Conservation (phyloP, 2,888 invertebrate genomes). For the Tanytarsus gracilentus region DNA sequence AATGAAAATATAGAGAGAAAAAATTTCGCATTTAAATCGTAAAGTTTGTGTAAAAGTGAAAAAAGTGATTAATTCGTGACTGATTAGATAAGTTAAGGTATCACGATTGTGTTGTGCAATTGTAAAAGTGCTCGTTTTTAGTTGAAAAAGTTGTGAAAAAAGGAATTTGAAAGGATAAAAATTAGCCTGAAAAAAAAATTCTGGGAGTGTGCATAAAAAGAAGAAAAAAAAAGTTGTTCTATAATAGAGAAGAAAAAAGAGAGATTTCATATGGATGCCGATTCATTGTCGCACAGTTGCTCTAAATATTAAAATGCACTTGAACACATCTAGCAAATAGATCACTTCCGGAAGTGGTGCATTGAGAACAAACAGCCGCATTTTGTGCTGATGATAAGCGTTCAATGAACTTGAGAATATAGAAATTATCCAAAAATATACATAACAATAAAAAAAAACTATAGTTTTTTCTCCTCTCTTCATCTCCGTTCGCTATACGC, state of each 20-base stretch:
- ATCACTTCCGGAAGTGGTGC: slow-evolving; percentile 12
- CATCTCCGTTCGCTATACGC: background rate
- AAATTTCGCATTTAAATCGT: background rate
- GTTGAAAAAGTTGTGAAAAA: background rate
- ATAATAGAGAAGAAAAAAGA: background rate
- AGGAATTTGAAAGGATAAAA: background rate
- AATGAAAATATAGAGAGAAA: too few species aligned
- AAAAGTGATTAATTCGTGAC: slow-evolving; percentile 12
- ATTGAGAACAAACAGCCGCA: background rate
- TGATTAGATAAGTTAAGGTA: slow-evolving; percentile 16
- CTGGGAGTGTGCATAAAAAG: background rate
- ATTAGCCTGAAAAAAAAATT: background rate
- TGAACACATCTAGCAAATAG: background rate
- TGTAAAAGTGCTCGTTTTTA: background rate
- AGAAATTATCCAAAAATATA: slow-evolving; percentile 20
- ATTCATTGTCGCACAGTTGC: slow-evolving; percentile 5
- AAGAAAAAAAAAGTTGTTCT: background rate
- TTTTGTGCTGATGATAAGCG: slow-evolving; percentile 10
- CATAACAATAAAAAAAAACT: background rate
- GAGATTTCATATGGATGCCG: slow-evolving; percentile 11
- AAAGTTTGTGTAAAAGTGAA: background rate
- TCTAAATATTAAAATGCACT: slow-evolving; percentile 14
- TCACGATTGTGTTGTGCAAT: background rate
- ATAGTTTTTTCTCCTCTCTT: slow-evolving; percentile 1
- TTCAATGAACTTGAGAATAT: slow-evolving; percentile 18